Evolutionary conservation across 2,888 invertebrate species (phyloP), one percentile per base, ranked within the genome.

Genomic region (Caenorhabditis plicata): DNA sequence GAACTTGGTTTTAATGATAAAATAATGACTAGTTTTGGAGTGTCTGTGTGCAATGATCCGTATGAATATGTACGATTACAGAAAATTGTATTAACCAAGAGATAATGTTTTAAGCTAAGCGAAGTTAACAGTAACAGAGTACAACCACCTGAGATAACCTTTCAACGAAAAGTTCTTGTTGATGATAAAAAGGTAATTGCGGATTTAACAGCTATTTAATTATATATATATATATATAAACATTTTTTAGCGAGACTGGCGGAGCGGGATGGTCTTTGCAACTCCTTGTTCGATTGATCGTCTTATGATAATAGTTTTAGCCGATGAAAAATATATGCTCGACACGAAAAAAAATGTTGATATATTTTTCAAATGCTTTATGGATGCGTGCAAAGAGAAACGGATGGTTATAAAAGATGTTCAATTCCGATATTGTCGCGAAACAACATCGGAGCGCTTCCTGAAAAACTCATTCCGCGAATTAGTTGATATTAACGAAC

Each of bases 31-130:
- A 39, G 26, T 0, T 62, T 62, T 38, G 62, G 62, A 2, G 56
- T 62, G 11, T 15, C 8, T 0, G 27, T 62, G 9, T 62, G 62
- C 32, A 62, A 62, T n/a, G 53, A 62, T 25, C 62, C 62, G n/a
- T 51, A 52, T 31, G 15, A 40, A 27, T 52, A 56, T 26, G 29
- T 62, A 9, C 11, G 20, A 26, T 4, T 43, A n/a, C n/a, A 17
- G 13, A 17, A 3, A 17, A 43, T 25, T 41, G 5, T 11, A 27
- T 8, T 26, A 8, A 27, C 9, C n/a, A n/a, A n/a, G n/a, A n/a
- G n/a, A n/a, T n/a, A n/a, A n/a, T 26, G 9, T 9, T 43, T 43
- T 5, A 17, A 43, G 43, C 19, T 9, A 23, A 55, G 55, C 23
- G 51, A 54, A 26, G 48, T 55, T 13, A 41, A 47, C 5, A 55